These are phyloP conservation scores for Volucella inanis DNA, from an alignment of 2,888 invertebrate genomes.

Conservation along the genomic window DNA sequence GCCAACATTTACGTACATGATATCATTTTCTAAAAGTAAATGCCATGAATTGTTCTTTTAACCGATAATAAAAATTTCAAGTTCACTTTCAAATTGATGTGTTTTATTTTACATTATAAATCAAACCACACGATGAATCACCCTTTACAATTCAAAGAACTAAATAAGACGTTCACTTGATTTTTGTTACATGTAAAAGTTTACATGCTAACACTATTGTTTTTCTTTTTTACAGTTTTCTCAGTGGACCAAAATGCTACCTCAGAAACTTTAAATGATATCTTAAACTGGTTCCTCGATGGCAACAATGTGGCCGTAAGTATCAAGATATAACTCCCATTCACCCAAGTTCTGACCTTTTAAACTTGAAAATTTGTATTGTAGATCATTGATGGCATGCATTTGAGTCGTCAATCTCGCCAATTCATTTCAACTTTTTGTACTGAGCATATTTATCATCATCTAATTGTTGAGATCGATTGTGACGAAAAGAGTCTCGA, in stretches of 20 bases:
- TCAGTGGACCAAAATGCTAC: conserved; percentile 80
- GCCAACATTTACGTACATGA: no score
- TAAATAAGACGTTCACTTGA: no score
- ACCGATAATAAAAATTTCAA: no score
- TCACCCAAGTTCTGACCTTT: background rate
- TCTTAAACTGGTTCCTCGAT: conserved; percentile 90
- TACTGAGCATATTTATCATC: conserved; percentile 90
- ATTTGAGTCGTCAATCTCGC: conserved; percentile 92
- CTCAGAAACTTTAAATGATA: conserved; percentile 91
- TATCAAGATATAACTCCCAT: background rate
- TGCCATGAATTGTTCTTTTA: no score
- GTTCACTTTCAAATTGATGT: no score
- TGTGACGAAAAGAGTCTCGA: conserved; percentile 87
- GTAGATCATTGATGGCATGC: conserved; percentile 96
- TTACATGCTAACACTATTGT: background rate
- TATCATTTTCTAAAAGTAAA: no score
- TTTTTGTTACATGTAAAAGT: background rate
- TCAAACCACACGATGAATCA: no score
- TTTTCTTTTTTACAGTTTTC: conserved; percentile 86
- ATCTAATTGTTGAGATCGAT: conserved; percentile 95
- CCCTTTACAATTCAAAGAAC: no score
- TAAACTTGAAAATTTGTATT: conserved; percentile 12
- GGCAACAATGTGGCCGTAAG: conserved; percentile 92
- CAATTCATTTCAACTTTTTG: conserved; percentile 90
- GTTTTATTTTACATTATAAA: no score